Conservation (phyloP, 2,888 invertebrate species). For the Miltochrista miniata region DNA sequence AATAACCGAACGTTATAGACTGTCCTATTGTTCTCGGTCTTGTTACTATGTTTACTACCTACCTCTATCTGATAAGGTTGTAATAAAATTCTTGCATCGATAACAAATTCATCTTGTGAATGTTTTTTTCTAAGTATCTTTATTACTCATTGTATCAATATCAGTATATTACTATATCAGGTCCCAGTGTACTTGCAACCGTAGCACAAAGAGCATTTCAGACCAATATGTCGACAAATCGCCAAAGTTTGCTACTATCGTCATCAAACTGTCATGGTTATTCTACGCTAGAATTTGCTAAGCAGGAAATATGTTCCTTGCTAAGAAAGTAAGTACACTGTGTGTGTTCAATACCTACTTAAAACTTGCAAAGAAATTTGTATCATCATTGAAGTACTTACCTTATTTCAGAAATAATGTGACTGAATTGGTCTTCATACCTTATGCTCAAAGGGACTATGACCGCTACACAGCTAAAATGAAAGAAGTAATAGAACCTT, state of each 20-base stretch:
- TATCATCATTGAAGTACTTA: too few species aligned
- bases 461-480: slow-evolving; percentile 86
- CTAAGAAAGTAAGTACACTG: slow-evolving; percentile 84
- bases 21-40: neutral
- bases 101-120: slow-evolving; percentile 24
- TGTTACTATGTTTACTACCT: too few species aligned
- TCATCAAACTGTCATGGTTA: slow-evolving; percentile 88
- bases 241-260: slow-evolving; percentile 86
- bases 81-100: slow-evolving; percentile 18
- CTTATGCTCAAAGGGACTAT: slow-evolving; percentile 88
- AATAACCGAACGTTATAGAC: neutral
- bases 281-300: slow-evolving; percentile 86
- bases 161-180: neutral
- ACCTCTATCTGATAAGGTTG: slow-evolving; percentile 14
- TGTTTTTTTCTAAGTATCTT: slow-evolving; percentile 29
- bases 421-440: slow-evolving; percentile 87
- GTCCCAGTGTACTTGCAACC: neutral
- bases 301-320: slow-evolving; percentile 84
- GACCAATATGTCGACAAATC: slow-evolving; percentile 34
- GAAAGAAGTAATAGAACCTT: slow-evolving; percentile 82
- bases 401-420: slow-evolving; percentile 84
- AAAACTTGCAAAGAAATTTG: too few species aligned
- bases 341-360: too few species aligned
- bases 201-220: slow-evolving; percentile 8
- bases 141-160: slow-evolving; percentile 15